Percentiles rank a stretch among this genome's conserved stretches.
Evolutionary conservation across 2,113 vertebrate species (phyloP).

Genomic region (Spermophilus dauricus): DNA sequence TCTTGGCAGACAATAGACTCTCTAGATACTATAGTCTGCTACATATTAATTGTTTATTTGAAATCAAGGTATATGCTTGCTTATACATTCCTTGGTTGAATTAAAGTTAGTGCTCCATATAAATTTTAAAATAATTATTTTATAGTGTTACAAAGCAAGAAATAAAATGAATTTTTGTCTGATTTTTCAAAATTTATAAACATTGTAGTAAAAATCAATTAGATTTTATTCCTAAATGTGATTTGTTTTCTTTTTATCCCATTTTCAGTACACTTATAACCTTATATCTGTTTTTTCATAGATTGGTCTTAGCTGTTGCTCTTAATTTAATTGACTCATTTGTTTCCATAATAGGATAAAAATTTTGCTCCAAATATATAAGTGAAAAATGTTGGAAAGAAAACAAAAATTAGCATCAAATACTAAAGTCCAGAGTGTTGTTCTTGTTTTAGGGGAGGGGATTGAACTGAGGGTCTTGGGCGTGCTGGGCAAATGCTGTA

Average conservation of each 20-base stretch:
- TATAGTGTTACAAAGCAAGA: background rate
- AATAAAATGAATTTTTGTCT: background rate
- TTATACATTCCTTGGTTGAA: conserved; percentile 30
- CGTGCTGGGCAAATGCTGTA: too few species aligned
- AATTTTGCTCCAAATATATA: background rate
- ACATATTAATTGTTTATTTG: background rate
- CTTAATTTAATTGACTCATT: background rate
- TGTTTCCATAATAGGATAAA: background rate
- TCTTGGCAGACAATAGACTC: background rate
- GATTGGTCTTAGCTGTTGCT: conserved; percentile 32
- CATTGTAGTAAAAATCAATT: conserved; percentile 14
- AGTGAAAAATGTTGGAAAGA: background rate
- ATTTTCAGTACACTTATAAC: background rate
- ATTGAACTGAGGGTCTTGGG: too few species aligned
- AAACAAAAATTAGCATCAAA: background rate
- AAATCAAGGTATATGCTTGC: background rate
- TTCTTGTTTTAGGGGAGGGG: background rate
- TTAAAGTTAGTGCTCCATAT: background rate
- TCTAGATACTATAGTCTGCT: background rate
- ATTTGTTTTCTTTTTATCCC: background rate
- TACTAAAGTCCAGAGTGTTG: conserved; percentile 27
- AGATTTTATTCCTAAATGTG: conserved; percentile 42
- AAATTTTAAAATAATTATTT: conserved; percentile 13
- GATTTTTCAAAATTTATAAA: background rate
- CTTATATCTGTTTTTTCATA: background rate